A percentile compares a stretch with the other conserved stretches of the same genome.
phyloP scores from a whole-genome alignment of 2,888 invertebrate genomes.

The Gastrophysa polygoni region DNA sequence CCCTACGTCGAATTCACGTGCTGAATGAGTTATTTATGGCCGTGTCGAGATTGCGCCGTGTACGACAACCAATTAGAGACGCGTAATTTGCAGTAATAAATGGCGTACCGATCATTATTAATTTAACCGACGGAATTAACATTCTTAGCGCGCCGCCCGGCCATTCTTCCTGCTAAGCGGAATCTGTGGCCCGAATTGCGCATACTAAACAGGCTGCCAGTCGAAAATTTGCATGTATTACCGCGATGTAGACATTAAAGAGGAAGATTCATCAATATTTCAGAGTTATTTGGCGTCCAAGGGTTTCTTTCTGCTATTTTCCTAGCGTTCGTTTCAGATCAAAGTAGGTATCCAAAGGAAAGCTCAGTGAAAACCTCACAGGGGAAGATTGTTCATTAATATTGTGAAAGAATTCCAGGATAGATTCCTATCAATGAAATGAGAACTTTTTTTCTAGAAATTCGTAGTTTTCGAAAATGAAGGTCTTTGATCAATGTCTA shows the following conservation, averaged over 20 bases:
- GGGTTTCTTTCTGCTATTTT: neutral
- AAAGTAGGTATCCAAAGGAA: neutral
- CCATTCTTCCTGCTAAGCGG: slow-evolving; percentile 35
- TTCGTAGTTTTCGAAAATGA: too few species aligned
- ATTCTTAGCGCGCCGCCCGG: slow-evolving; percentile 31
- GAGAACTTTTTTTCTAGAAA: too few species aligned
- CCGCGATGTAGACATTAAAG: neutral
- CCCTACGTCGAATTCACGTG: neutral
- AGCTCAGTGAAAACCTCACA: too few species aligned
- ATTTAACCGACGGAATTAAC: slow-evolving; percentile 47
- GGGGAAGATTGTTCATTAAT: too few species aligned
- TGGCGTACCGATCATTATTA: slow-evolving; percentile 57
- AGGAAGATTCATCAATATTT: neutral
- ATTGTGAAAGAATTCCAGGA: too few species aligned
- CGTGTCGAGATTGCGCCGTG: slow-evolving; percentile 48
- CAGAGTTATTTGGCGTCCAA: neutral
- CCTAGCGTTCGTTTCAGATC: neutral
- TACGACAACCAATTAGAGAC: slow-evolving; percentile 54
- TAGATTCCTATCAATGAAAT: too few species aligned
- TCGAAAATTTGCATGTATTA: neutral
- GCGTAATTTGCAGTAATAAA: slow-evolving; percentile 55
- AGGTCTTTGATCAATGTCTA: too few species aligned
- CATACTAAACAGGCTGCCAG: slow-evolving; percentile 17
- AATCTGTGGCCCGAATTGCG: slow-evolving; percentile 32
- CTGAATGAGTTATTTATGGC: slow-evolving; percentile 48